Percentiles rank a stretch among this genome's conserved stretches.
Evolutionary conservation across 2,113 vertebrate genomes (phyloP).

Genomic region (Leptosomus discolor): DNA sequence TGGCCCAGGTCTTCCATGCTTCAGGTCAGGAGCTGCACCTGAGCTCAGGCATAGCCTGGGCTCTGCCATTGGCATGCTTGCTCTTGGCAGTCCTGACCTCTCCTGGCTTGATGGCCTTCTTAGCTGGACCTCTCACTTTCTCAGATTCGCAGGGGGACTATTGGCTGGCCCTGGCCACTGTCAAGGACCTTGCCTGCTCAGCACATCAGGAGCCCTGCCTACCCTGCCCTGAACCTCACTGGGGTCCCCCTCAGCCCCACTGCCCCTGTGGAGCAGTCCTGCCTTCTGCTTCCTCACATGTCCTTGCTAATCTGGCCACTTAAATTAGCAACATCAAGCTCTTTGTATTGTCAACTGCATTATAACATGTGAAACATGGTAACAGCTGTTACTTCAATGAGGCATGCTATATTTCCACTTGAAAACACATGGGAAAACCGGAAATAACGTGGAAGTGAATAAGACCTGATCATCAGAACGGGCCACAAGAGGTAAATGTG

Average conservation of each 20-base stretch:
- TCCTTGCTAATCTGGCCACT: neutral
- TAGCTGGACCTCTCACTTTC: neutral
- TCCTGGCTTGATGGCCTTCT: neutral
- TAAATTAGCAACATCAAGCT: neutral
- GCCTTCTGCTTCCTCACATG: neutral
- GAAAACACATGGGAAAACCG: neutral
- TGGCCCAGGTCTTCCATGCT: neutral
- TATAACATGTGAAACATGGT: neutral
- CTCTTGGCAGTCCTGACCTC: neutral
- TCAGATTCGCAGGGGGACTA: neutral
- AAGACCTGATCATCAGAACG: neutral
- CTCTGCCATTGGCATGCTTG: neutral
- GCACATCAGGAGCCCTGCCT: neutral
- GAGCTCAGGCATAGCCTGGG: neutral
- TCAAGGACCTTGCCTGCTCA: neutral
- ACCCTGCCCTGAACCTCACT: neutral
- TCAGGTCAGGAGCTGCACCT: neutral
- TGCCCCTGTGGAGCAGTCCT: neutral
- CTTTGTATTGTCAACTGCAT: neutral
- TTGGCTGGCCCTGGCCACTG: neutral
- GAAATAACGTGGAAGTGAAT: neutral
- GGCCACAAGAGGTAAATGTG: neutral
- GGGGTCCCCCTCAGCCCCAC: accelerated
- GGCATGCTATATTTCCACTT: neutral
- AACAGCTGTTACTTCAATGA: neutral